Percentiles rank a stretch among this genome's conserved stretches.
Conservation (phyloP, 2,888 invertebrate genomes). For the Pseudoips prasinana region DNA sequence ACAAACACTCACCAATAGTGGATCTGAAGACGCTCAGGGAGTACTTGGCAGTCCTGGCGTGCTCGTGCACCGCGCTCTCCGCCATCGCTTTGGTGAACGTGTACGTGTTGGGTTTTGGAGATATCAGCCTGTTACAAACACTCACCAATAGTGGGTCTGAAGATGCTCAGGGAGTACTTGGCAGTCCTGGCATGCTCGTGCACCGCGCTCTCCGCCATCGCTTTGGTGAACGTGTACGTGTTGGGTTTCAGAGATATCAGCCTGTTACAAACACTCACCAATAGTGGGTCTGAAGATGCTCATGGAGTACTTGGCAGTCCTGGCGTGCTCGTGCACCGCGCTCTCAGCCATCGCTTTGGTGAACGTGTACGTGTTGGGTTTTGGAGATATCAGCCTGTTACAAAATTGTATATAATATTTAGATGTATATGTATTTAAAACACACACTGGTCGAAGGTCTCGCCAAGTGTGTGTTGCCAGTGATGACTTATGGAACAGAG, state of each 20-base stretch:
- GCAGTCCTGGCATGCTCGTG: slow-evolving; percentile 78
- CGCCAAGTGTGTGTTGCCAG: too few relatives aligned
- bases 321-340: slow-evolving; percentile 84
- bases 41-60: too few relatives aligned
- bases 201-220: slow-evolving; percentile 89
- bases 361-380: slow-evolving; percentile 95
- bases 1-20: too few relatives aligned
- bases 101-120: slow-evolving; percentile 92
- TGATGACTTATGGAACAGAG: too few relatives aligned
- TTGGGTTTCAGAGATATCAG: neutral
- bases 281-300: slow-evolving; percentile 93
- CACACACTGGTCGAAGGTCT: too few relatives aligned
- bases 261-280: slow-evolving; percentile 64
- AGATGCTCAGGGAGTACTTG: slow-evolving; percentile 86
- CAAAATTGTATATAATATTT: neutral
- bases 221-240: slow-evolving; percentile 72
- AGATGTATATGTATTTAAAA: too few relatives aligned
- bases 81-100: slow-evolving; percentile 66
- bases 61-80: too few relatives aligned
- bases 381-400: slow-evolving; percentile 42
- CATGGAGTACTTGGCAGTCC: slow-evolving; percentile 80
- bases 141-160: slow-evolving; percentile 92
- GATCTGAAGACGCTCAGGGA: too few relatives aligned
- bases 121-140: slow-evolving; percentile 19
- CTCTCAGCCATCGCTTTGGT: slow-evolving; percentile 93